These are phyloP conservation scores for Eriocheir sinensis DNA, from an alignment of 1,140 invertebrate species.

Conservation along the genomic window DNA sequence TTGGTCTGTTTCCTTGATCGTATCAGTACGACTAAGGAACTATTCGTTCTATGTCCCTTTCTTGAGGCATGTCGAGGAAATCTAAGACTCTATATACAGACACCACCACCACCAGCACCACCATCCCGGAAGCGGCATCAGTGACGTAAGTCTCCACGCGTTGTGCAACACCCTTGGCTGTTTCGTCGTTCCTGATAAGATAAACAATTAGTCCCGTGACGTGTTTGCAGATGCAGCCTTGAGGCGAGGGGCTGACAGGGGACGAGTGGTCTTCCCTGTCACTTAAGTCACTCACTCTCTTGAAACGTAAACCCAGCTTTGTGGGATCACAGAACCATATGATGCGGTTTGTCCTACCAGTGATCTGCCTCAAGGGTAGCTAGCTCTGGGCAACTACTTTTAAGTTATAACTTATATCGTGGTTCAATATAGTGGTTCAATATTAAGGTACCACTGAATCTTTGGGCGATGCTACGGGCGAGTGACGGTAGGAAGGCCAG, in stretches of 20 bases:
- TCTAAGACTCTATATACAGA: too few relatives aligned
- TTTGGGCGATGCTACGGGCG: too few relatives aligned
- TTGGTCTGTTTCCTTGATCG: too few relatives aligned
- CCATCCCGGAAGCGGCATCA: neutral
- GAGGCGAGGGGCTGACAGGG: neutral
- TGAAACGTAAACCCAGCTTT: neutral
- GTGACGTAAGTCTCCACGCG: neutral
- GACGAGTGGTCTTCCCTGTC: constrained; percentile 4
- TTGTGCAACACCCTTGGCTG: neutral
- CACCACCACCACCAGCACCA: too few relatives aligned
- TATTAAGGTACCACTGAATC: too few relatives aligned
- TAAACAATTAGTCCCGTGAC: constrained; percentile 12
- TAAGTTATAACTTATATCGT: too few relatives aligned
- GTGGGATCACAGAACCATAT: too few relatives aligned
- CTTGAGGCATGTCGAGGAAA: neutral
- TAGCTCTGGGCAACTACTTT: too few relatives aligned
- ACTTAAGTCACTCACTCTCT: neutral
- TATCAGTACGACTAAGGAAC: too few relatives aligned
- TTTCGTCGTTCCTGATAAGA: neutral
- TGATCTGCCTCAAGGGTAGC: neutral
- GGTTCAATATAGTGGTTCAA: too few relatives aligned
- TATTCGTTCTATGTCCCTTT: neutral
- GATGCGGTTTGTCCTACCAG: neutral
- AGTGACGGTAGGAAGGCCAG: neutral
- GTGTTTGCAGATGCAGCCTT: neutral